Base-by-base conservation (phyloP, 2,113 vertebrate genomes). In the Rafetus swinhoei region DNA sequence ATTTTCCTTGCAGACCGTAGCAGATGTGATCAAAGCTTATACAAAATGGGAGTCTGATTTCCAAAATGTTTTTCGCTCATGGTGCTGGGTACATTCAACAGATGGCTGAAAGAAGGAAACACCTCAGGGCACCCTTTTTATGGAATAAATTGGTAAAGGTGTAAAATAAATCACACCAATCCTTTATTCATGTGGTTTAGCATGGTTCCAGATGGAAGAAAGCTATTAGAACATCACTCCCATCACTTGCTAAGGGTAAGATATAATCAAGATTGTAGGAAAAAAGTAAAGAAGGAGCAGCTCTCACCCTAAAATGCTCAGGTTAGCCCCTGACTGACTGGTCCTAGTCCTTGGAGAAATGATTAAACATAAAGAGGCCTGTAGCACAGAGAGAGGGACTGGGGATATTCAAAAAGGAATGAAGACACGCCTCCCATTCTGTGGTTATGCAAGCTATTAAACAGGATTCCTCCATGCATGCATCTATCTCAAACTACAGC, bases 261-360 rank as follows among this genome's bases (percentile, higher is more conserved):
- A 95, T 92, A 81, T 6, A 94, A 72, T 85, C 93, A 95, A 93
- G 95, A 97, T 92, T 95, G 32, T 9, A 86, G 1, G 95, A 83
- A 92, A 81, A 95, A 95, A 94, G 96, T 93, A 94, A 96, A 95
- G 91, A 89, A 95, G 94, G 83, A 97, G 97, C 96, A 98, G 97
- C 97, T 97, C 97, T 96, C 95, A 94, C 97, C 97, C 80, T 50
- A 95, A 97, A 97, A 96, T 91, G 90, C 96, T 97, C 96, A 95
- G 69, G 97, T 97, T 62, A 29, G 15, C 93, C 97, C 93, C 50
- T 11, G 87, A 97, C 93, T 95, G 95, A 95, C 77, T 94, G 96
- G 88, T 95, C 97, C 96, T 39, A 89, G 83, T 82, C 90, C 81
- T 93, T 90, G 95, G 97, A 97, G 96, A 90, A 95, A 94, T 81